Evolutionary conservation across 2,888 invertebrate genomes (phyloP).

Genomic region (Elysia crispata): DNA sequence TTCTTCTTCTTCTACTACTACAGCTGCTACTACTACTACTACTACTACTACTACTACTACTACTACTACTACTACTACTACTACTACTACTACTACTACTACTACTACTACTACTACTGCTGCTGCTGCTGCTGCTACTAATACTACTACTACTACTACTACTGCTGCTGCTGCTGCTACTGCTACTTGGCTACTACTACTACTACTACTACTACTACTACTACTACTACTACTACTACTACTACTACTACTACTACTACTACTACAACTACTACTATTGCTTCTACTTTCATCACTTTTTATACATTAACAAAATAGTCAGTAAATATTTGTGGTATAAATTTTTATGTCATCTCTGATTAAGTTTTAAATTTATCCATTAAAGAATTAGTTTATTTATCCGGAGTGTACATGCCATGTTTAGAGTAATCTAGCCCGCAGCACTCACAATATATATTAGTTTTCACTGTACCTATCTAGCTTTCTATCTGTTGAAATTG

Average conservation of each 20-base stretch:
- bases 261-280: slow-evolving; percentile 16
- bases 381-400: no score
- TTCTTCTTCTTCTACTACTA: not conserved
- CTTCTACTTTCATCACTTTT: slow-evolving; percentile 9
- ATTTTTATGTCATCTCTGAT: not conserved
- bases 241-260: slow-evolving; percentile 36
- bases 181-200: no score
- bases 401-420: no score
- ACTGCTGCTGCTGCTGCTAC: no score
- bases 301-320: no score
- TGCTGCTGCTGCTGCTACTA: no score
- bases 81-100: slow-evolving; percentile 34
- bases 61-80: slow-evolving; percentile 28
- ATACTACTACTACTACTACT: slow-evolving; percentile 16
- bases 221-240: slow-evolving; percentile 34
- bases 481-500: not conserved
- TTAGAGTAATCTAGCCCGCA: no score
- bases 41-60: not conserved
- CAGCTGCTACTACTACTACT: not conserved
- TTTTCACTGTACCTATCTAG: no score
- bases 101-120: slow-evolving; percentile 20
- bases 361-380: no score
- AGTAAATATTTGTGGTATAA: no score
- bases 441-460: no score
- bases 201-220: slow-evolving; percentile 39